These are phyloP conservation scores for Taxidea taxus DNA, from an alignment of 2,113 vertebrate genomes.

Conservation along the genomic window DNA sequence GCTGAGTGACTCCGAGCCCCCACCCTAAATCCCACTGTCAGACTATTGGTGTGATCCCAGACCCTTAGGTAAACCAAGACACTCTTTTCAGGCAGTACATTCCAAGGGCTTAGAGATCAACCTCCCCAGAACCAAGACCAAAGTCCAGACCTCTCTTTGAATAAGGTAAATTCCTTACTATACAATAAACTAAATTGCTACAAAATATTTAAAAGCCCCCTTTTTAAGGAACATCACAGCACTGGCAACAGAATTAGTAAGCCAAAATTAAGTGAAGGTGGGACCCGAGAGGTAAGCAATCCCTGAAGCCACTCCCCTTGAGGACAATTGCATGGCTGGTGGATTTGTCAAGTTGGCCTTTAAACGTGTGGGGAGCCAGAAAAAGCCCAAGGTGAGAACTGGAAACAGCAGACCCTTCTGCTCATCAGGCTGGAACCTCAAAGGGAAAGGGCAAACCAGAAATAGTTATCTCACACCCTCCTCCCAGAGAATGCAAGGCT, in stretches of 20 bases:
- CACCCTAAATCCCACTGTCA: background rate
- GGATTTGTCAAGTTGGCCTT: background rate
- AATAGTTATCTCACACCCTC: background rate
- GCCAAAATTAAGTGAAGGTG: background rate
- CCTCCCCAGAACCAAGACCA: background rate
- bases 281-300: background rate
- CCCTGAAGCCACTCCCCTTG: background rate
- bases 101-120: background rate
- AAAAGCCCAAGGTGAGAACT: background rate
- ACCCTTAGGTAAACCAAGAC: background rate
- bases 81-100: background rate
- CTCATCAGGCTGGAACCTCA: background rate
- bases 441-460: background rate
- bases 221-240: background rate
- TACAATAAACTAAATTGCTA: background rate
- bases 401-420: background rate
- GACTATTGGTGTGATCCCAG: background rate
- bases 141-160: background rate
- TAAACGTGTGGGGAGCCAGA: background rate
- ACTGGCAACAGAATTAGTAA: background rate
- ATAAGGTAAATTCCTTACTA: background rate
- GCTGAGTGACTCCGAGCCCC: background rate
- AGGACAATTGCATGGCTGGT: background rate
- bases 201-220: background rate
- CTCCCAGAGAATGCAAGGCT: background rate